A percentile compares a stretch with the other conserved stretches of the same genome.
Evolutionary conservation across 2,113 vertebrate species (phyloP).

Genomic region (Dipodomys merriami): DNA sequence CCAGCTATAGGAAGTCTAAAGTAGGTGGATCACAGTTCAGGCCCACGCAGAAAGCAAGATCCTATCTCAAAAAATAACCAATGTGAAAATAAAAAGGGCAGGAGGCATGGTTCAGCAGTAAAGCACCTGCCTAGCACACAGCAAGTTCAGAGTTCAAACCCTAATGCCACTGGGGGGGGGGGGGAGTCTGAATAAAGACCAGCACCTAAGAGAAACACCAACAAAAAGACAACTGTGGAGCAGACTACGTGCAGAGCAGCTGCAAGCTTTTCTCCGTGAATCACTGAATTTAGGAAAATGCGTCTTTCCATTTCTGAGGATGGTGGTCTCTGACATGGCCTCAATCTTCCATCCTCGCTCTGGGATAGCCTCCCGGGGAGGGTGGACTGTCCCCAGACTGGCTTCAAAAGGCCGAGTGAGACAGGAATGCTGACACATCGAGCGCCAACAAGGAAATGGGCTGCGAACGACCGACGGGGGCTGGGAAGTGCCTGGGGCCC

Average conservation of each 20-base stretch:
- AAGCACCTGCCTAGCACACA: no score
- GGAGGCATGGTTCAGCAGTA: not conserved
- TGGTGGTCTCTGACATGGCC: not conserved
- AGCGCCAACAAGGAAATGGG: not conserved
- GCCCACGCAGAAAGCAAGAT: no score
- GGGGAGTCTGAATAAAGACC: not conserved
- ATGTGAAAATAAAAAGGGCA: no score
- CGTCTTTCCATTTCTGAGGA: not conserved
- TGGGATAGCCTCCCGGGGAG: no score
- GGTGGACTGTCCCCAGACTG: not conserved
- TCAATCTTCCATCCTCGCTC: not conserved
- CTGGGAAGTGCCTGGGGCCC: not conserved
- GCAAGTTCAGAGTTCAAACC: no score
- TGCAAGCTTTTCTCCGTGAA: not conserved
- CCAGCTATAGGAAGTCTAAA: no score
- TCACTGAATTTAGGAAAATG: not conserved
- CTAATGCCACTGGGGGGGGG: no score
- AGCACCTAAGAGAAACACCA: not conserved
- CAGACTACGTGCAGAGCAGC: fast-evolving
- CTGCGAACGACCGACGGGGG: fast-evolving
- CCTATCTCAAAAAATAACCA: no score
- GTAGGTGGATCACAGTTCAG: no score
- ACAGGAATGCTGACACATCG: no score
- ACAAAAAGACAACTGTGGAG: not conserved
- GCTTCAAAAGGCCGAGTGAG: not conserved